Conservation (phyloP, 2,888 invertebrate genomes). For the Polyommatus iphigenia region DNA sequence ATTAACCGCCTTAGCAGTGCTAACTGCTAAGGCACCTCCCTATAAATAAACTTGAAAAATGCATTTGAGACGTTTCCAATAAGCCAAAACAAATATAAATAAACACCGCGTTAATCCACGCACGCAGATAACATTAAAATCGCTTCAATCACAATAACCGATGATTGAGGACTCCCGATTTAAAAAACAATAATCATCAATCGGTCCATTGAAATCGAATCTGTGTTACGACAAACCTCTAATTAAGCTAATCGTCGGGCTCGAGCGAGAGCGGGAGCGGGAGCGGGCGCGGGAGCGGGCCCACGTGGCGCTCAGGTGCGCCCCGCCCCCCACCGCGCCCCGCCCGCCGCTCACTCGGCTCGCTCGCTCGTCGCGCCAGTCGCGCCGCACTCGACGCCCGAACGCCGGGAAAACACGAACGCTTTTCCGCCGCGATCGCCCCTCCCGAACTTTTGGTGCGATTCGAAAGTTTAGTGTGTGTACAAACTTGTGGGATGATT, state of each 20-base stretch:
- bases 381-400: conserved; percentile 77
- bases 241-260: conserved; percentile 29
- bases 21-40: neutral
- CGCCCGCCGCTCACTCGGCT: conserved; percentile 55
- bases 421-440: conserved; percentile 70
- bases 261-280: conserved; percentile 50
- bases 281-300: conserved; percentile 44
- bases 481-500: conserved; percentile 68
- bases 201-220: conserved; percentile 43
- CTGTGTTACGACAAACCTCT: conserved; percentile 27
- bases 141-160: conserved; percentile 31
- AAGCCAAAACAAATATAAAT: conserved; percentile 5
- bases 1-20: neutral
- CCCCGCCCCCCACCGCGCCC: conserved; percentile 63
- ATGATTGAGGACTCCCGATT: conserved; percentile 25
- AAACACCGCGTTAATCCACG: conserved; percentile 21
- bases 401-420: conserved; percentile 77
- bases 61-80: conserved; percentile 3
- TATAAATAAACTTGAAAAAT: neutral
- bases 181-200: conserved; percentile 36
- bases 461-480: conserved; percentile 48
- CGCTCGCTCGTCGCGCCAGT: conserved; percentile 52
- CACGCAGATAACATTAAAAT: conserved; percentile 25
- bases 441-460: conserved; percentile 61
- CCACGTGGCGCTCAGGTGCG: conserved; percentile 73